Conservation (phyloP, 1,140 invertebrate species). For the Drosophila rhopaloa region DNA sequence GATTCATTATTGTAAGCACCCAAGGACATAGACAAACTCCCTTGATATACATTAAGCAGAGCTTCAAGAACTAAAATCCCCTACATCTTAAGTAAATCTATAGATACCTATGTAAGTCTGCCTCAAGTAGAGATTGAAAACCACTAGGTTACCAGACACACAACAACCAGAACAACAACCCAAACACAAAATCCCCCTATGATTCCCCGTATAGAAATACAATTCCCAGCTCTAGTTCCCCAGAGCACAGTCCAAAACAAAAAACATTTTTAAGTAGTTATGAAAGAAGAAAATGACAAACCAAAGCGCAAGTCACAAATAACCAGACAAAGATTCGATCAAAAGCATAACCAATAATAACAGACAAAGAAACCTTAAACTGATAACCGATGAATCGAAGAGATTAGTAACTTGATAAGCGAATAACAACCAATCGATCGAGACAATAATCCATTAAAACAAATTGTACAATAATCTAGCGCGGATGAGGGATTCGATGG, state of each 20-base stretch:
- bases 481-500: conserved; percentile 99
- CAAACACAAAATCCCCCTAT: conserved; percentile 20
- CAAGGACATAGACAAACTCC: background rate
- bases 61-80: background rate
- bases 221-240: conserved; percentile 22
- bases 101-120: conserved; percentile 16
- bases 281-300: conserved; percentile 41
- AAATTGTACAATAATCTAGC: conserved; percentile 88
- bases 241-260: conserved; percentile 15
- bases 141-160: conserved; percentile 13
- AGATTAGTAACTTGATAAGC: conserved; percentile 9
- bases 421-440: conserved; percentile 46
- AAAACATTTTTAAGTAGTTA: conserved; percentile 56
- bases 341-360: conserved; percentile 30
- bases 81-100: conserved; percentile 9
- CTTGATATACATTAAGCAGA: background rate
- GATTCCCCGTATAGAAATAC: conserved; percentile 35
- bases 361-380: conserved; percentile 17
- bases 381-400: conserved; percentile 17
- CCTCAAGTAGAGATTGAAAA: conserved; percentile 2
- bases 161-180: conserved; percentile 16
- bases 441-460: conserved; percentile 73
- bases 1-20: conserved; percentile 12
- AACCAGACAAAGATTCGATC: conserved; percentile 30
- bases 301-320: conserved; percentile 70